Percentiles rank a stretch among this genome's conserved stretches.
Evolutionary conservation across 2,113 vertebrate genomes (phyloP).

Genomic region (Casuarius casuarius): DNA sequence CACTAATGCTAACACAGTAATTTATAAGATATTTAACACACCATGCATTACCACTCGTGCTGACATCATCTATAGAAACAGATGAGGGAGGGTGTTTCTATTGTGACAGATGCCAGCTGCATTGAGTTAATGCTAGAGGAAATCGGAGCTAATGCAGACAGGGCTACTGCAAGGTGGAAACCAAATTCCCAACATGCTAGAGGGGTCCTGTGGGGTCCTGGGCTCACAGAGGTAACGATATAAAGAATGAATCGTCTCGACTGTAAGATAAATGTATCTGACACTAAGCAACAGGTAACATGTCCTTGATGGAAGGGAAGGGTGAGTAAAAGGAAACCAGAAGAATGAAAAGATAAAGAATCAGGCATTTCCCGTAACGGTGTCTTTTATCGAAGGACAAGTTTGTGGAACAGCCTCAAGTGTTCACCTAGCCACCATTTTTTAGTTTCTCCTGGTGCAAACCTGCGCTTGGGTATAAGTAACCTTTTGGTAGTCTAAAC

Average conservation of each 20-base stretch:
- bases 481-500: constrained; percentile 68
- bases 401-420: background rate
- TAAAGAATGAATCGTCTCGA: constrained; percentile 69
- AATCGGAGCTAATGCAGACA: constrained; percentile 77
- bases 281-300: constrained; percentile 78
- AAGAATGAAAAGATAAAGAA: constrained; percentile 88
- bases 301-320: constrained; percentile 74
- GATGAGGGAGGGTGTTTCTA: constrained; percentile 85
- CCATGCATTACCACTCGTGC: constrained; percentile 92
- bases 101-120: constrained; percentile 88
- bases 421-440: background rate
- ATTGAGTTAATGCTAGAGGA: constrained; percentile 88
- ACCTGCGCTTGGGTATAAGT: constrained; percentile 52
- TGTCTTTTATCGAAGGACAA: constrained; percentile 4
- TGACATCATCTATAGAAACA: constrained; percentile 90
- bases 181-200: constrained; percentile 79
- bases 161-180: constrained; percentile 76
- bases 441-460: constrained; percentile 42
- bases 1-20: constrained; percentile 89
- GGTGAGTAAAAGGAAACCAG: constrained; percentile 70
- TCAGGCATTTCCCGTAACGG: constrained; percentile 78
- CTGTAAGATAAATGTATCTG: constrained; percentile 76
- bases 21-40: constrained; percentile 86
- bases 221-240: constrained; percentile 58
- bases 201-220: constrained; percentile 71